Evolutionary conservation across 2,797 vertebrate genomes (phyloP), one percentile per base, ranked within the genome.

Genomic region (Ptychobarbus kaznakovi): DNA sequence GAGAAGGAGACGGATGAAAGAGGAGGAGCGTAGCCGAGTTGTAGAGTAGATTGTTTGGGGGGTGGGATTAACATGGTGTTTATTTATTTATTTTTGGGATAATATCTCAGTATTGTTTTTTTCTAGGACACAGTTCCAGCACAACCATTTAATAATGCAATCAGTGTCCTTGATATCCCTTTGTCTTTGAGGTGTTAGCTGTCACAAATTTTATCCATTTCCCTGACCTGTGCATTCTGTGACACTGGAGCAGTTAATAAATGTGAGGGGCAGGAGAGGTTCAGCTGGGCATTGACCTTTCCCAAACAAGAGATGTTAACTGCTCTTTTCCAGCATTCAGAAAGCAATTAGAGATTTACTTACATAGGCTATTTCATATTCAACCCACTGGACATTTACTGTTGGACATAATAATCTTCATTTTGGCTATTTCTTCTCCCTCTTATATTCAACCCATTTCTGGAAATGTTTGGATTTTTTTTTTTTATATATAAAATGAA

Each of bases 241-340:
- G 63, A 32, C 83, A 84, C 78, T 79, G 49, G 70, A 83, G 68
- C 58, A 78, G 86, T 88, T 83, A 86, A 88, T 87, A 87, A 86
- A 86, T 72, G 83, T 65, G 58, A 72, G 79, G 81, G 86, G 78
- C 74, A 78, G 42, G 15, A 49, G 72, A 68, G 76, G 69, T 88
- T 86, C 80, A 87, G 49, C 73, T 68, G 76, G 79, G 72, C 58
- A 81, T 72, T 74, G 56, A 81, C 18, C 69, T 74, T 70, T 81
- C 28, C 85, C 90, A 93, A 91, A 93, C 89, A 91, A 89, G 89
- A 87, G 61, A 0, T 16, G 91, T 90, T 91, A 92, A 93, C 90
- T 87, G 90, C 90, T 87, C 22, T 58, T 91, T 90, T 88, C 90
- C 89, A 91, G 81, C 61, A 82, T 49, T 6, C 90, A 92, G 92